phyloP scores from a whole-genome alignment of 2,113 vertebrate genomes.

The Antechinus stuartii region DNA sequence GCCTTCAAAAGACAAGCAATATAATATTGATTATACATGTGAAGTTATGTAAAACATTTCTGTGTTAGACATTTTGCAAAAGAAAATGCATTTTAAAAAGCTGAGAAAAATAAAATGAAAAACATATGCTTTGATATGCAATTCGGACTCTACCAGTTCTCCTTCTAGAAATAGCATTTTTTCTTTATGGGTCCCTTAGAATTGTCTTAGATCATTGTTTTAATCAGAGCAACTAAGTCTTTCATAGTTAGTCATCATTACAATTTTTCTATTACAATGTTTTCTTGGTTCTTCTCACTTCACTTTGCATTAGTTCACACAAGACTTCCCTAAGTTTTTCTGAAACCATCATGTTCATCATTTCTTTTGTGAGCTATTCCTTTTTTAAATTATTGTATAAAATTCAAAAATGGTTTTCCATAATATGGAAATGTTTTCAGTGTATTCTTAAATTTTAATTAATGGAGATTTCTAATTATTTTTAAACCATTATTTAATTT shows the following conservation, averaged over 20 bases:
- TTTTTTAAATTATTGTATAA: slow-evolving; percentile 2
- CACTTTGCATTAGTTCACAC: not conserved
- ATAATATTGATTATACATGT: not conserved
- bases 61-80: not conserved
- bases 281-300: not conserved
- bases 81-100: not conserved
- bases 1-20: not conserved
- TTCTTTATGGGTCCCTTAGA: not conserved
- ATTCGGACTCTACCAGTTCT: not conserved
- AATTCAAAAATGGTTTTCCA: slow-evolving; percentile 12
- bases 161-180: not conserved
- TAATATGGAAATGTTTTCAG: slow-evolving; percentile 11
- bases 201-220: not conserved
- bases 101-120: not conserved
- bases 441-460: slow-evolving; percentile 48
- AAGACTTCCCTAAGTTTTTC: not conserved
- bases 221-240: not conserved
- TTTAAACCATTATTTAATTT: slow-evolving; percentile 36
- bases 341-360: slow-evolving; percentile 30
- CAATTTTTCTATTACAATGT: not conserved
- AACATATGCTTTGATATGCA: not conserved
- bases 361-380: slow-evolving; percentile 17
- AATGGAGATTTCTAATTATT: slow-evolving; percentile 21
- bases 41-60: not conserved
- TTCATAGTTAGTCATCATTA: not conserved